phyloP scores from a whole-genome alignment of 2,797 vertebrate genomes.

The Tinamus major region DNA sequence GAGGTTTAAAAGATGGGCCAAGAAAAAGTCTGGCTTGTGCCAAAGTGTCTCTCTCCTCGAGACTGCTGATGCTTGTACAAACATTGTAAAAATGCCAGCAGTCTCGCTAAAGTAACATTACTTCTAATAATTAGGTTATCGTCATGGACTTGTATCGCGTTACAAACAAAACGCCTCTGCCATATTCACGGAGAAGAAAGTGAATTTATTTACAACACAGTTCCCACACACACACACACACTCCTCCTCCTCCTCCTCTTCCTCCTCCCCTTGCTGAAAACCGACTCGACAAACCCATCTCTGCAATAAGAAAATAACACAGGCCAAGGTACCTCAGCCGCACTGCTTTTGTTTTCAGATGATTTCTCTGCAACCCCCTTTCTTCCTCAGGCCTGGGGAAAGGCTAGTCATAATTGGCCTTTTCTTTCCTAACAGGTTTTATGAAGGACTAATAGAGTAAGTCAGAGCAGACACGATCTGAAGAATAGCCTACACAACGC shows the following conservation, averaged over 20 bases:
- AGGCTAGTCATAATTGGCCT: background rate
- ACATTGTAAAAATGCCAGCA: slow-evolving; percentile 49
- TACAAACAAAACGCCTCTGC: slow-evolving; percentile 9
- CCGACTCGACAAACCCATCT: slow-evolving; percentile 14
- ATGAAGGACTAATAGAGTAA: slow-evolving; percentile 45
- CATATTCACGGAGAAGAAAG: slow-evolving; percentile 5
- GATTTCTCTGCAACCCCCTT: background rate
- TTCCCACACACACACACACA: background rate
- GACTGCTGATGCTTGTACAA: slow-evolving; percentile 57
- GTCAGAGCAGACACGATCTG: slow-evolving; percentile 40
- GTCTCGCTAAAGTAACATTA: slow-evolving; percentile 34
- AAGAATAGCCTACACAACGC: slow-evolving; percentile 63
- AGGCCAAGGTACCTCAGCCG: background rate
- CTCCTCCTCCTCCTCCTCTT: slow-evolving; percentile 20
- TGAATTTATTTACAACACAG: slow-evolving; percentile 61
- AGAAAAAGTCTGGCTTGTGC: slow-evolving; percentile 57
- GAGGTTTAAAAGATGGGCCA: slow-evolving; percentile 87
- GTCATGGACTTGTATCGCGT: background rate
- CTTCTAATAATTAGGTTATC: slow-evolving; percentile 60
- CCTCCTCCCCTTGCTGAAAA: slow-evolving; percentile 31
- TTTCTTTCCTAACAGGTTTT: slow-evolving; percentile 18
- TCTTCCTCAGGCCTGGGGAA: background rate
- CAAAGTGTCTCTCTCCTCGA: slow-evolving; percentile 42
- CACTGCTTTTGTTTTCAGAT: background rate
- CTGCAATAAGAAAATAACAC: background rate